phyloP scores from a whole-genome alignment of 2,888 invertebrate genomes.

The Archips crataeganus region DNA sequence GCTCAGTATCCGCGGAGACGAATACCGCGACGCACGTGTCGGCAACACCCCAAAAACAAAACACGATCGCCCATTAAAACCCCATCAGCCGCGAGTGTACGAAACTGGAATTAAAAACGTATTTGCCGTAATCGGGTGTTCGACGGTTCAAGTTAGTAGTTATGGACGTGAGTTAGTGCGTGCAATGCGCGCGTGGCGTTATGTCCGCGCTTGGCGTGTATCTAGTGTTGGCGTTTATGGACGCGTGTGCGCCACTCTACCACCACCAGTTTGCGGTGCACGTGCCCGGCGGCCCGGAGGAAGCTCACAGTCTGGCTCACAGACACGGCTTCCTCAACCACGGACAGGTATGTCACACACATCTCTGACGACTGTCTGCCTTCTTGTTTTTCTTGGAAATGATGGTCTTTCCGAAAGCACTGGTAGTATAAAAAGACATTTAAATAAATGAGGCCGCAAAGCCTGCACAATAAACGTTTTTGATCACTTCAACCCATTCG shows the following conservation, averaged over 20 bases:
- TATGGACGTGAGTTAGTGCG: slow-evolving; percentile 59
- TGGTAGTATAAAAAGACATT: no score
- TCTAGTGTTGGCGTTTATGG: slow-evolving; percentile 76
- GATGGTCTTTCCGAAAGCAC: no score
- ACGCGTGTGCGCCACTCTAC: slow-evolving; percentile 77
- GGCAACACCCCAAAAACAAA: slow-evolving; percentile 36
- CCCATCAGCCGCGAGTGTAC: slow-evolving; percentile 58
- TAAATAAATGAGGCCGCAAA: no score
- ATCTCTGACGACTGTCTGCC: neutral
- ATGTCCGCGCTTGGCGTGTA: slow-evolving; percentile 75
- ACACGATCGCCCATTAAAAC: slow-evolving; percentile 53
- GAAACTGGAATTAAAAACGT: slow-evolving; percentile 35
- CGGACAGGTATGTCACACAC: slow-evolving; percentile 72
- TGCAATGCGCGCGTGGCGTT: slow-evolving; percentile 78
- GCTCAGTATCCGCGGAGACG: slow-evolving; percentile 69
- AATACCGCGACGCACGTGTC: slow-evolving; percentile 56
- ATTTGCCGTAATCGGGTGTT: slow-evolving; percentile 42
- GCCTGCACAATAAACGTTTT: no score
- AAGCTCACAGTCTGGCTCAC: slow-evolving; percentile 75
- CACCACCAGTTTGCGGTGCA: slow-evolving; percentile 78
- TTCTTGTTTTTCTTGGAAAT: no score
- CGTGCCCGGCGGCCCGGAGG: slow-evolving; percentile 68
- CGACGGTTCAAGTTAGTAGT: slow-evolving; percentile 10
- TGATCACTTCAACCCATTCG: no score
- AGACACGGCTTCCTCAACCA: slow-evolving; percentile 80